Evolutionary conservation across 35 echinoderm and acorn worm genomes (phyloP), one percentile per base, ranked within the genome.

Genomic region (Patiria miniata): DNA sequence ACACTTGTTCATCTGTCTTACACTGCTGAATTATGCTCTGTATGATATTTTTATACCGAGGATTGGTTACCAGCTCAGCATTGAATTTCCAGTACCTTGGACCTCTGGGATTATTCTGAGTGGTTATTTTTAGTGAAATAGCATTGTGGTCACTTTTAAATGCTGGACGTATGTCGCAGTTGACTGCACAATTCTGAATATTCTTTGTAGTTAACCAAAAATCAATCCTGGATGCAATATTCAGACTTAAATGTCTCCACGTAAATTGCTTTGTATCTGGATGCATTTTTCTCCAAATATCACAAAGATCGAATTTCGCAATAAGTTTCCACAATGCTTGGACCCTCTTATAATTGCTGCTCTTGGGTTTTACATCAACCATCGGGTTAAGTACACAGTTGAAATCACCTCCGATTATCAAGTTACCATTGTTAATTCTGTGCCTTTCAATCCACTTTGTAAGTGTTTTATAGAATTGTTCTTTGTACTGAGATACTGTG

Each of bases 321-420:
- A 83, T n/a, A 37, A 77, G 19, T 26, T 86, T 57, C 54, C 54
- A 1, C 59, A 39, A 86, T 69, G 38, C 61, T 65, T 86, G 29
- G 58, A 85, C 65, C 59, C 19, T 78, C 37, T 34, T 34, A 78
- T 34, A 78, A 39, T 78, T 34, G 26, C 10, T 78, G 26, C 26
- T 30, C 1, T 34, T 34, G 33, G 32, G 17, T 36, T 19, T 36
- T 69, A 39, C 54, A 77, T 77, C 83, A 69, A 86, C 23, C 18
- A 38, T 33, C 16, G 54, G 18, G 26, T 42, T 86, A 86, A 69
- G 65, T 38, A 86, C 83, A 69, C 58, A 86, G 39, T 32, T 86
- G 65, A 86, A 86, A 86, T 83, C 81, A 30, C 81, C 81, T 54
- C 23, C 81, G 52, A 55, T 34, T 54, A 86, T 33, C 55, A 86